phyloP scores from a whole-genome alignment of 1,140 invertebrate species.

The Campoletis sonorensis region DNA sequence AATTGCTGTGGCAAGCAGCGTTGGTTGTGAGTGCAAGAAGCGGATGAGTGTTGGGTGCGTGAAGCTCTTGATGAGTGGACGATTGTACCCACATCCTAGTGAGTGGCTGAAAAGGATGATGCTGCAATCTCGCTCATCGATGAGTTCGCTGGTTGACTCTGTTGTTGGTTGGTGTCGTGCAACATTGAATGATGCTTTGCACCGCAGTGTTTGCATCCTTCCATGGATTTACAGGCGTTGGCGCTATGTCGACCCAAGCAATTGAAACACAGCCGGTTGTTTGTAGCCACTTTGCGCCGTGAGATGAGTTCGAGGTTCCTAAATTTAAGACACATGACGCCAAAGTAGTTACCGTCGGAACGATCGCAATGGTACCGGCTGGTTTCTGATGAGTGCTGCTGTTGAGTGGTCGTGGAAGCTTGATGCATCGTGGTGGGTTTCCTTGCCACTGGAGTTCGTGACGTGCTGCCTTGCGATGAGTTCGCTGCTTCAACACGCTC shows the following conservation, averaged over 20 bases:
- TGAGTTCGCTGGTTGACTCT: not conserved
- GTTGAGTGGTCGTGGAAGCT: not conserved
- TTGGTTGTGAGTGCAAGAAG: no score
- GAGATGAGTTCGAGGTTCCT: not conserved
- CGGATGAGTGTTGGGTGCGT: not conserved
- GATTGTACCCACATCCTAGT: not conserved
- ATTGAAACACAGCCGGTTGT: constrained; percentile 42
- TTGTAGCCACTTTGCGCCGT: not conserved
- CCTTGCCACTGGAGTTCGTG: not conserved
- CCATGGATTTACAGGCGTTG: not conserved
- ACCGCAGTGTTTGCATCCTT: constrained; percentile 24
- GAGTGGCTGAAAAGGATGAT: not conserved
- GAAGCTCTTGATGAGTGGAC: not conserved
- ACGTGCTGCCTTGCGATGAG: not conserved
- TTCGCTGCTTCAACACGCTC: not conserved
- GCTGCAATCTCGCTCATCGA: not conserved
- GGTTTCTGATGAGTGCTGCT: not conserved
- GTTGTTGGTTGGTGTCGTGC: not conserved
- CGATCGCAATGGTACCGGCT: constrained; percentile 3
- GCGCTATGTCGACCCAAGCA: constrained; percentile 33
- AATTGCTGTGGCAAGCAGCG: constrained; percentile 45
- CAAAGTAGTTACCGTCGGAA: constrained; percentile 24
- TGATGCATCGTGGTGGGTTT: not conserved
- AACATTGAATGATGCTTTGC: constrained; percentile 41
- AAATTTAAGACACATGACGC: constrained; percentile 28